Percentiles rank a stretch among this genome's conserved stretches.
These are phyloP conservation scores for Alviniconcha marisindica DNA, from an alignment of 1,140 invertebrate genomes.

Conservation along the genomic window DNA sequence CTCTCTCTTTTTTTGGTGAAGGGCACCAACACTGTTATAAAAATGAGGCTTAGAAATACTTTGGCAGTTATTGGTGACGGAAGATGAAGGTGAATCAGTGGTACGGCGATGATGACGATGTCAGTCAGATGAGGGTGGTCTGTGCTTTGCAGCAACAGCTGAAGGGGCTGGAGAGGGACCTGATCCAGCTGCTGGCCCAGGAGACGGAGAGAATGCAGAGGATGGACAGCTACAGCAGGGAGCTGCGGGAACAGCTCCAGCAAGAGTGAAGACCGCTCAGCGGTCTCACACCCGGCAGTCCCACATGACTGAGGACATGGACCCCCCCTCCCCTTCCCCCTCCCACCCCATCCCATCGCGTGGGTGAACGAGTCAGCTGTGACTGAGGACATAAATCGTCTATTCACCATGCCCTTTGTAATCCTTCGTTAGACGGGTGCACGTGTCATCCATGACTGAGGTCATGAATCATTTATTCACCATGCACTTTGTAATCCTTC, in stretches of 20 bases:
- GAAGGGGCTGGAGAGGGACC: slow-evolving; percentile 8
- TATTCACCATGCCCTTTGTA: not conserved
- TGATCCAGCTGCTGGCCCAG: slow-evolving; percentile 15
- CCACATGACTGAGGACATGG: not conserved
- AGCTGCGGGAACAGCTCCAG: not conserved
- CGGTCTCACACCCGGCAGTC: too few species aligned
- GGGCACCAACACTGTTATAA: too few species aligned
- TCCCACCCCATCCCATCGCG: not conserved
- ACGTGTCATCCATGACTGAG: not conserved
- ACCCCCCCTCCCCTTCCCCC: not conserved
- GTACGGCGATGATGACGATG: too few species aligned
- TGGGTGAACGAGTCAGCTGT: not conserved
- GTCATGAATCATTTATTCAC: not conserved
- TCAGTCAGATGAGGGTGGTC: too few species aligned
- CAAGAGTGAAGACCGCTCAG: too few species aligned
- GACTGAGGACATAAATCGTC: not conserved
- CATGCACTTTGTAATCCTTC: not conserved
- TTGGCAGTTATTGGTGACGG: not conserved
- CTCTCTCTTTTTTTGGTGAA: not conserved
- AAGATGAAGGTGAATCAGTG: not conserved
- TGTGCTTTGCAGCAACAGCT: slow-evolving; percentile 29
- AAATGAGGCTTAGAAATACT: not conserved
- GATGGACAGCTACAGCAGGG: not conserved
- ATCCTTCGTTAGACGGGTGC: not conserved
- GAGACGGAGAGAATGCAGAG: not conserved